A percentile compares a stretch with the other conserved stretches of the same genome.
Conservation (phyloP, 2,888 invertebrate species). For the Metellina segmentata region DNA sequence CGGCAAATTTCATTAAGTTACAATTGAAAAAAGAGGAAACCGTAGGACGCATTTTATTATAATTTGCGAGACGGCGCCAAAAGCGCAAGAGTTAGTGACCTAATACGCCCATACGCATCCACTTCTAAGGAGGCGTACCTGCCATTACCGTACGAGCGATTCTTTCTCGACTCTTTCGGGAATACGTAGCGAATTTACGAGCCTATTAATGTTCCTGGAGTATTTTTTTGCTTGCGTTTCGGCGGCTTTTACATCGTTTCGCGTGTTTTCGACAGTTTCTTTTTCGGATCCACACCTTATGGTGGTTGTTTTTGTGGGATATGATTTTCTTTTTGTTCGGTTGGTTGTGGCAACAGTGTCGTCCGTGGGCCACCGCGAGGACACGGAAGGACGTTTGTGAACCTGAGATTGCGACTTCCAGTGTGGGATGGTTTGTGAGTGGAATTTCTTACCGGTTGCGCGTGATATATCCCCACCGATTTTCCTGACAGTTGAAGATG, state of each 20-base stretch:
- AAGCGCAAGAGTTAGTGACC: constrained; percentile 42
- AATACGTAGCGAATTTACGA: constrained; percentile 25
- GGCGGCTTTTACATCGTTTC: constrained; percentile 15
- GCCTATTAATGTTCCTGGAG: constrained; percentile 30
- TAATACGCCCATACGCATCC: constrained; percentile 43
- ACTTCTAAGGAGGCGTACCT: constrained; percentile 20
- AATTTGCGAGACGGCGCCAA: constrained; percentile 50
- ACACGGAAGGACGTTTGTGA: not conserved
- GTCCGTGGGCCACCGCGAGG: not conserved
- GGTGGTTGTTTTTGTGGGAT: too few relatives aligned
- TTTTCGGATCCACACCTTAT: too few relatives aligned
- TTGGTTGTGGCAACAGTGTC: too few relatives aligned
- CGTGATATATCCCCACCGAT: not conserved
- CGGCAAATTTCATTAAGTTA: constrained; percentile 6
- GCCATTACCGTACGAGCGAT: not conserved
- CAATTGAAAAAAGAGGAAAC: constrained; percentile 5
- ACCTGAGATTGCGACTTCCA: constrained; percentile 16
- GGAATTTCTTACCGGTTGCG: not conserved
- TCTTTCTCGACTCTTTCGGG: not conserved
- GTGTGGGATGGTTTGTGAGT: not conserved
- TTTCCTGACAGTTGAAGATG: too few relatives aligned
- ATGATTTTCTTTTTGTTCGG: too few relatives aligned
- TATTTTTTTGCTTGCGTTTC: not conserved
- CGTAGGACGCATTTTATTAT: constrained; percentile 58
- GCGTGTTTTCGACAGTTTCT: not conserved